Evolutionary conservation across 92 coral and sea anemone species (phyloP).

Genomic region (Isaurus tuberculatus): DNA sequence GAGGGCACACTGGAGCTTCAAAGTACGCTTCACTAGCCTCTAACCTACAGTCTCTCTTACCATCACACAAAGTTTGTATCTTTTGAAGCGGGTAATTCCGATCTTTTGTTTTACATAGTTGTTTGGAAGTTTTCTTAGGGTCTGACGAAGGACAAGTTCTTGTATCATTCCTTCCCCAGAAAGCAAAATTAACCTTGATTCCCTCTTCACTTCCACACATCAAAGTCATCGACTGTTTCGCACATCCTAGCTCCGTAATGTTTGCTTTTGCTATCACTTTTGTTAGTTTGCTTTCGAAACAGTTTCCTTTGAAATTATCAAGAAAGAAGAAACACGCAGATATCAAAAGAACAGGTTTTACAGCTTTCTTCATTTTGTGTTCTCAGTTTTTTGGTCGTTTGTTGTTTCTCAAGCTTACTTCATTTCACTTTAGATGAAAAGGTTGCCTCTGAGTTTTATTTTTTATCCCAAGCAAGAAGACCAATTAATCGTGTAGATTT

Average conservation of each 20-base stretch:
- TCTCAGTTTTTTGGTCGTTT: background rate
- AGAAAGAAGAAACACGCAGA: background rate
- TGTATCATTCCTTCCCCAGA: conserved; percentile 95
- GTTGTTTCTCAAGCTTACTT: too few species aligned
- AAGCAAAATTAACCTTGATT: conserved; percentile 84
- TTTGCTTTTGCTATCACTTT: conserved; percentile 69
- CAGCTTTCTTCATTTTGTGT: background rate
- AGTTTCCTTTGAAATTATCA: background rate
- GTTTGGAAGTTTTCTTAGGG: conserved; percentile 55
- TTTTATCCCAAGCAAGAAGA: too few species aligned
- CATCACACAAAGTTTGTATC: conserved; percentile 73
- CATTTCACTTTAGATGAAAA: too few species aligned
- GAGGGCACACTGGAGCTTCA: conserved; percentile 78
- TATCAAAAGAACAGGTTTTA: background rate
- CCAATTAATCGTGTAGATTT: too few species aligned
- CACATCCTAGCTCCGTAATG: conserved; percentile 75
- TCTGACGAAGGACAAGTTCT: conserved; percentile 70
- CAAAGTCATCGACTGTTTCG: conserved; percentile 61
- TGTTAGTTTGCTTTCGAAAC: conserved; percentile 76
- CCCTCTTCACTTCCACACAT: conserved; percentile 79
- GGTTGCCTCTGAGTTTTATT: too few species aligned
- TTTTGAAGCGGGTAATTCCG: conserved; percentile 70
- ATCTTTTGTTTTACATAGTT: conserved; percentile 68
- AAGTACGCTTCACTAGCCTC: conserved; percentile 80
- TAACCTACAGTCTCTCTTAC: conserved; percentile 64